Conservation (phyloP, 2,797 vertebrate genomes). For the Pangasius mekongensis region DNA sequence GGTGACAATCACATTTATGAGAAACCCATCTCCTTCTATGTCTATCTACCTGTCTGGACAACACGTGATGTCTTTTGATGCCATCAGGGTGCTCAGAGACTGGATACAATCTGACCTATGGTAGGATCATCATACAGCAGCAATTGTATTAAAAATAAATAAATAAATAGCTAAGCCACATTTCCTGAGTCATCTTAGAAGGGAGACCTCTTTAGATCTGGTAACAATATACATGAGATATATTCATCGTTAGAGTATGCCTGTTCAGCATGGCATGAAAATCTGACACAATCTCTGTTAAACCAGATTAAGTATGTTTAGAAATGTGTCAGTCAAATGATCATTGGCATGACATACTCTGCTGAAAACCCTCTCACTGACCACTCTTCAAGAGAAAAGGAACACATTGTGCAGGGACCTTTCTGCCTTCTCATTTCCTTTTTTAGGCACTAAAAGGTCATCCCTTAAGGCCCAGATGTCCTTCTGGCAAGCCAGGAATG, state of each 20-base stretch:
- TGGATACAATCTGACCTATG: neutral
- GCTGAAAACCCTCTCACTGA: neutral
- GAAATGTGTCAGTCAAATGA: neutral
- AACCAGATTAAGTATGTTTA: neutral
- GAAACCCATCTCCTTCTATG: too few species aligned
- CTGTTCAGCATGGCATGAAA: neutral
- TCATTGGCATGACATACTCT: neutral
- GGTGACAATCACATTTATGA: too few species aligned
- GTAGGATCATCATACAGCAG: neutral
- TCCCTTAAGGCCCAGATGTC: neutral
- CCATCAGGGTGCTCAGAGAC: neutral
- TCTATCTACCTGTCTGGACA: neutral
- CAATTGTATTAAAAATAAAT: neutral
- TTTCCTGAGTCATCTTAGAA: neutral
- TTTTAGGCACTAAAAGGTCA: neutral
- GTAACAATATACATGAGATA: neutral
- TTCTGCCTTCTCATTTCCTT: neutral
- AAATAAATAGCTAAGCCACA: too few species aligned
- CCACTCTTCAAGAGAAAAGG: neutral
- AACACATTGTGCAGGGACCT: neutral
- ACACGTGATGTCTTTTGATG: neutral
- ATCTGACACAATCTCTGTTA: neutral
- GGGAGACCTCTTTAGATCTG: neutral
- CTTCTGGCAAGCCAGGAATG: neutral
- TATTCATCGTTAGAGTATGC: neutral